Base-by-base conservation (phyloP, 2,797 vertebrate genomes). In the Schizopygopsis malacanthus region DNA sequence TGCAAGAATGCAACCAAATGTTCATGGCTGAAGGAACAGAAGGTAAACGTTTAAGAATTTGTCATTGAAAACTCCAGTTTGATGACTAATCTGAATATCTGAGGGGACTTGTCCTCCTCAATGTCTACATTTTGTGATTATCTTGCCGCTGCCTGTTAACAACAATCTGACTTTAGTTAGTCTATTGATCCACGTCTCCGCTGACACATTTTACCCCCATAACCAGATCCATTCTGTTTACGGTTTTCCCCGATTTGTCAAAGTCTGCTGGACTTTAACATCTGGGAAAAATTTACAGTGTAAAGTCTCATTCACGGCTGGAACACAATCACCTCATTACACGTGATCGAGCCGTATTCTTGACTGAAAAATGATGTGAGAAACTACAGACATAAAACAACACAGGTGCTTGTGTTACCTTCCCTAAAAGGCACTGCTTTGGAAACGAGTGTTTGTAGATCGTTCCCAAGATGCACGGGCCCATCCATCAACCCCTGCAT, bases 371-470 rank as follows among this genome's bases (percentile, higher is more conserved):
- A 71, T 76, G 4, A 39, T 22, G 25, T 69, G 56, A 81, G 56
- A 65, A 63, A 78, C 39, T 67, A n/a, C 33, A 73, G 4, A 37
- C 43, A 18, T 67, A 25, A 83, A 61, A 67, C 63, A 22, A 45
- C 28, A 41, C 39, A 83, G 77, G 75, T 88, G 69, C 69, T 59
- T 25, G 37, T 41, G 4, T 78, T 70, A 50, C 81, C 73, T 86
- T 86, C 65, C 76, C 70, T 79, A 90, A 90, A 88, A 88, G 89
- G 87, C 82, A 67, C 78, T 50, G 63, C 45, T 65, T 52, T 76
- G 61, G n/a, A 65, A 78, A 71, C 59, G 54, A 87, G 70, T 50
- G 50, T 85, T 80, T 82, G 84, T 72, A 75, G 50, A 41, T 79
- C 28, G 82, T 81, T 78, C 79, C 72, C 59, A 69, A 82, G 82